A percentile compares a stretch with the other conserved stretches of the same genome.
Evolutionary conservation across 2,797 vertebrate genomes (phyloP).

Genomic region (Rhynchotus rufescens): DNA sequence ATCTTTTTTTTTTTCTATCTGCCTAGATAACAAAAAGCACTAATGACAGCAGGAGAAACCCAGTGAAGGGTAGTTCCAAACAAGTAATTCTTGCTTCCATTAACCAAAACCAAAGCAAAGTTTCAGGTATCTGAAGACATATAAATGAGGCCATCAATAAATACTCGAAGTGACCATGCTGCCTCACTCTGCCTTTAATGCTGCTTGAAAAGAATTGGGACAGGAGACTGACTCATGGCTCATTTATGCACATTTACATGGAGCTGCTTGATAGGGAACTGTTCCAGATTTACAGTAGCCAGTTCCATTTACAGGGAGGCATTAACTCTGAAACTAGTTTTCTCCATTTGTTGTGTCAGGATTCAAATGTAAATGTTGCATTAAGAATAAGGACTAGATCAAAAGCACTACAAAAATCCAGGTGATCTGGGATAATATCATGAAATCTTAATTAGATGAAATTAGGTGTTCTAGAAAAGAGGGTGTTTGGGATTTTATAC

Average conservation of each 20-base stretch:
- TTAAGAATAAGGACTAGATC: background rate
- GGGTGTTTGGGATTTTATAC: background rate
- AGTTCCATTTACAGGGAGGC: background rate
- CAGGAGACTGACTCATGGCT: background rate
- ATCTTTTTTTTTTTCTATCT: background rate
- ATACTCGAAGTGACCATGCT: background rate
- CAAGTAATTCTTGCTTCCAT: background rate
- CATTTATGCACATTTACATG: background rate
- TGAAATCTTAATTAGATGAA: background rate
- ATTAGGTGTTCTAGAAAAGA: background rate
- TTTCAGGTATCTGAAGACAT: background rate
- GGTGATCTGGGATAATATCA: background rate
- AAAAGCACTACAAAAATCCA: background rate
- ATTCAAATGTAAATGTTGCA: background rate
- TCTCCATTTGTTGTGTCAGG: background rate
- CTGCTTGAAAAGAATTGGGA: background rate
- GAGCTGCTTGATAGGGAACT: background rate
- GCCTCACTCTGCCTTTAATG: background rate
- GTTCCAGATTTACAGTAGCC: background rate
- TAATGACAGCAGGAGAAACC: background rate
- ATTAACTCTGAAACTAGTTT: background rate
- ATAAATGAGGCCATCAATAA: background rate
- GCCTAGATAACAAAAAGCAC: constrained; percentile 31
- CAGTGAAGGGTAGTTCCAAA: background rate
- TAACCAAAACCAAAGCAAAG: background rate